Percentiles rank a stretch among this genome's conserved stretches.
Evolutionary conservation across 2,888 invertebrate genomes (phyloP).

Genomic region (Branchinecta sandiegonensis): DNA sequence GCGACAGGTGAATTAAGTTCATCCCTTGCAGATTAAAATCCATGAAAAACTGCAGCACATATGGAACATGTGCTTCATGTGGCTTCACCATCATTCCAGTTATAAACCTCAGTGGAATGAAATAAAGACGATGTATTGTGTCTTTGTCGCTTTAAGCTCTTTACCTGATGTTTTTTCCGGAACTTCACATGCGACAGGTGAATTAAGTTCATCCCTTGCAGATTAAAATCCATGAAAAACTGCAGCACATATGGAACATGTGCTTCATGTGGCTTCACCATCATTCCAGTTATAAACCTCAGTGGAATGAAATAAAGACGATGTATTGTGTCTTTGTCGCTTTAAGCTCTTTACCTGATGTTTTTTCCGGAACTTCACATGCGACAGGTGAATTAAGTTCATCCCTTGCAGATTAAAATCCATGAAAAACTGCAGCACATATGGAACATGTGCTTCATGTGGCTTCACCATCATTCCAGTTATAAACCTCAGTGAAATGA

Average conservation of each 20-base stretch:
- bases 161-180: constrained; percentile 34
- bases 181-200: constrained; percentile 50
- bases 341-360: not conserved
- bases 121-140: no score
- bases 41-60: constrained; percentile 83
- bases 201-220: constrained; percentile 92
- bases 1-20: constrained; percentile 65
- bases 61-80: constrained; percentile 85
- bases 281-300: no score
- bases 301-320: no score
- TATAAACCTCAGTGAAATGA: no score
- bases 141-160: no score
- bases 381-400: constrained; percentile 65
- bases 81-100: constrained; percentile 56
- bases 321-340: no score
- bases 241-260: constrained; percentile 83
- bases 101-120: no score
- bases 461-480: constrained; percentile 56
- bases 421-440: constrained; percentile 81
- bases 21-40: constrained; percentile 96
- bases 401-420: constrained; percentile 96
- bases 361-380: constrained; percentile 44
- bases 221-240: constrained; percentile 93
- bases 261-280: constrained; percentile 84
- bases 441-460: constrained; percentile 87